Evolutionary conservation across 2,888 invertebrate species (phyloP), one percentile per base, ranked within the genome.

Genomic region (Rhingia rostrata): DNA sequence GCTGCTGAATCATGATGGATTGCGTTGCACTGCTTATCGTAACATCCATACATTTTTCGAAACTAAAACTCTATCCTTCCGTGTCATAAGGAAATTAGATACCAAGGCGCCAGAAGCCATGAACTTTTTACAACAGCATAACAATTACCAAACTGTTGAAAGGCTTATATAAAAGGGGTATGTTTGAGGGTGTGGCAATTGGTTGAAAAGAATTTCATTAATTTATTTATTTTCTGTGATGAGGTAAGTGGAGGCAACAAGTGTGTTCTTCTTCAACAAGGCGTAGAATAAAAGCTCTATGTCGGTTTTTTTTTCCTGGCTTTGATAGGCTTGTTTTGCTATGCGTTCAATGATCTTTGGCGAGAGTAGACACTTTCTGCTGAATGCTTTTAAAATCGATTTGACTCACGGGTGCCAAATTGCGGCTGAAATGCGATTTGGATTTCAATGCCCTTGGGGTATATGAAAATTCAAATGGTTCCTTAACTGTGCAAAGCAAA

Each of bases 181-280:
- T 6, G 35, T n/a, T 32, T 22, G 75, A 30, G 70, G 81, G 81
- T 70, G 81, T 81, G 81, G 75, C 81, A 64, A 22, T 30, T 32
- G 2, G 4, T n/a, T n/a, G 58, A 61, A 61, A 67, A 75, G 51
- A 45, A 37, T 49, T 51, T 56, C 51, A 4, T 33, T 33, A 58
- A 74, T 58, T 47, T 56, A 74, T 64, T 66, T 66, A 54, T 14
- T 5, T 12, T 53, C 39, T 14, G 22, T 10, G 35, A 22, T 9
- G 30, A 49, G 49, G 49, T 22, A 6, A 3, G 41, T 30, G 10
- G 37, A 53, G 61, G 54, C 77, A 77, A 77, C 77, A 77, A 69
- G 77, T 77, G 69, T 63, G 22, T 22, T 22, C n/a, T 33, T 49
- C 39, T 41, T 61, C 47, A 77, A 66, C 56, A 66, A 58, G 66